phyloP scores from a whole-genome alignment of 2,113 vertebrate genomes.

The Trogon melanurus region DNA sequence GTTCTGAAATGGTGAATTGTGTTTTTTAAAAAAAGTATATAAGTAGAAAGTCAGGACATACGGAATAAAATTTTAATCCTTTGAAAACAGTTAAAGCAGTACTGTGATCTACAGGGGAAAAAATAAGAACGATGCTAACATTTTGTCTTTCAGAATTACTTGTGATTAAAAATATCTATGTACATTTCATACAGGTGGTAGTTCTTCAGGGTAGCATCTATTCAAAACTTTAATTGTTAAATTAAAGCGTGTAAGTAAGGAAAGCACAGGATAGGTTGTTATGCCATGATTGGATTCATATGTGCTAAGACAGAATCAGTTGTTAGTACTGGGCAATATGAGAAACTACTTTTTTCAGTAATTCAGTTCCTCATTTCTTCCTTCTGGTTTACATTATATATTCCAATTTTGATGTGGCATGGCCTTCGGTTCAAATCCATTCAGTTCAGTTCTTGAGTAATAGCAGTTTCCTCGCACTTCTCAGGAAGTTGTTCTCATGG shows the following conservation, averaged over 20 bases:
- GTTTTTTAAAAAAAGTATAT: neutral
- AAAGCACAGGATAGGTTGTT: neutral
- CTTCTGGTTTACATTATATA: neutral
- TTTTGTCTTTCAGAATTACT: neutral
- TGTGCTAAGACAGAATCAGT: neutral
- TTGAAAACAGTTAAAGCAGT: neutral
- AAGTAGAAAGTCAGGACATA: neutral
- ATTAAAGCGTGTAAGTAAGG: neutral
- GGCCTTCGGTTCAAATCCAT: neutral
- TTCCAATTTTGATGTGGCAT: neutral
- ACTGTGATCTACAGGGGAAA: neutral
- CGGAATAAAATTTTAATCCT: neutral
- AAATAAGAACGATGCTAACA: neutral
- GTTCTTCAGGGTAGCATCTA: neutral
- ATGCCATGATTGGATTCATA: neutral
- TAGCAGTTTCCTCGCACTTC: neutral
- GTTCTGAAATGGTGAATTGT: neutral
- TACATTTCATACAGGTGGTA: neutral
- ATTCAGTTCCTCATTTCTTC: neutral
- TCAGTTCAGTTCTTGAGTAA: neutral
- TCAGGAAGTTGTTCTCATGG: neutral
- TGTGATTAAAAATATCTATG: neutral
- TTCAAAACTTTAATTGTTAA: neutral
- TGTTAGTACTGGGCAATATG: neutral
- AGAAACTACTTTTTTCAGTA: neutral